Conservation (phyloP, 2,113 vertebrate species). For the Parotia lawesii region DNA sequence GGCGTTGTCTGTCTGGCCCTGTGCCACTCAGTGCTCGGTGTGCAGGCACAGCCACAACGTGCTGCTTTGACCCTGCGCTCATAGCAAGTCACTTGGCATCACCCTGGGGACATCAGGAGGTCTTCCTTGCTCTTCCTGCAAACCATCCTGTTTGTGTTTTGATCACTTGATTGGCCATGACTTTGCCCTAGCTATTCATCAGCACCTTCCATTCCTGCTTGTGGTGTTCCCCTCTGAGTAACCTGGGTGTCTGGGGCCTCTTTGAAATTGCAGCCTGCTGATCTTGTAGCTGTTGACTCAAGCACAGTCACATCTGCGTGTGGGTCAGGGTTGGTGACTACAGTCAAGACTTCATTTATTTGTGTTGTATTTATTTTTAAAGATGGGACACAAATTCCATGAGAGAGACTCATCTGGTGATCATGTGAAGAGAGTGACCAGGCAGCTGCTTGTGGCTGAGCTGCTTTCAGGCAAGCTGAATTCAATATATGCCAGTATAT, state of each 20-base stretch:
- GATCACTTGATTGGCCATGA: background rate
- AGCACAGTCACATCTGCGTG: background rate
- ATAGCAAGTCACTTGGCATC: background rate
- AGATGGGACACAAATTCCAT: slow-evolving; percentile 51
- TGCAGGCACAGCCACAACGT: fast-evolving
- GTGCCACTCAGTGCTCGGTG: fast-evolving
- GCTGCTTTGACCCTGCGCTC: background rate
- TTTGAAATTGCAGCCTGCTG: background rate
- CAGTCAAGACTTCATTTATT: background rate
- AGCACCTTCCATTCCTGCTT: background rate
- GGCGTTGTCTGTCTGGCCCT: background rate
- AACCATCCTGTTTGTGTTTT: background rate
- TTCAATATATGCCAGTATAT: background rate
- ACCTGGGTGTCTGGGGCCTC: background rate
- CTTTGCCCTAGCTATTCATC: background rate
- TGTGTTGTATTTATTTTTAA: slow-evolving; percentile 27
- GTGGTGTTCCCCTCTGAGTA: background rate
- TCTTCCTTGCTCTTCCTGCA: background rate
- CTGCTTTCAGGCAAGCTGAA: background rate
- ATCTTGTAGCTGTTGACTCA: slow-evolving; percentile 30
- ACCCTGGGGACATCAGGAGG: background rate
- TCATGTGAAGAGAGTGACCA: slow-evolving; percentile 31
- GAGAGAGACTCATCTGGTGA: slow-evolving; percentile 7
- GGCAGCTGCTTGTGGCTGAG: background rate
- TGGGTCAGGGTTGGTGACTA: background rate